phyloP scores from a whole-genome alignment of 2,888 invertebrate genomes.

The Formica aserva region DNA sequence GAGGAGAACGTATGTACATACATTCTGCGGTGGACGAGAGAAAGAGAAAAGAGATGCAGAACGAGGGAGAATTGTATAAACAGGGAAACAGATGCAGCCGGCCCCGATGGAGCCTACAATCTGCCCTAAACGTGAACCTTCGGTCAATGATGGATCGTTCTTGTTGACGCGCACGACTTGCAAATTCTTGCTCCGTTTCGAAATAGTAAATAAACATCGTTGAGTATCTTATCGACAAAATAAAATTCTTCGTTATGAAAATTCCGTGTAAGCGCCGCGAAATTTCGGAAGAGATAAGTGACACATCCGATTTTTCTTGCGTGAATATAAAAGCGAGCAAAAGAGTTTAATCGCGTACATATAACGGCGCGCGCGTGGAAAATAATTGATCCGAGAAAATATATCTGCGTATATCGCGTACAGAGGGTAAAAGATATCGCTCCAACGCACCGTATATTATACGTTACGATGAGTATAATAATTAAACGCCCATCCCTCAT shows the following conservation, averaged over 20 bases:
- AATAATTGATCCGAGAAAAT: constrained; percentile 52
- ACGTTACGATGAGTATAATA: constrained; percentile 57
- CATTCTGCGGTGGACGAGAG: constrained; percentile 11
- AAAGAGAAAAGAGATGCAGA: constrained; percentile 37
- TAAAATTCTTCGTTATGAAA: background rate
- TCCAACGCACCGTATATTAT: constrained; percentile 44
- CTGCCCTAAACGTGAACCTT: constrained; percentile 69
- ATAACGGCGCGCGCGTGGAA: constrained; percentile 45
- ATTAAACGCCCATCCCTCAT: constrained; percentile 56
- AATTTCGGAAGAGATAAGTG: background rate
- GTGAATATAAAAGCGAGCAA: background rate
- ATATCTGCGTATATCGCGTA: constrained; percentile 30
- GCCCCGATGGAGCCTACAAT: constrained; percentile 74
- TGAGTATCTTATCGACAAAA: constrained; percentile 16
- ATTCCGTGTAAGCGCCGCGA: background rate
- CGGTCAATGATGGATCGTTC: constrained; percentile 56
- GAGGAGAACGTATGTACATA: constrained; percentile 31
- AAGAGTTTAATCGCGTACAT: constrained; percentile 18
- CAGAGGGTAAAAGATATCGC: constrained; percentile 49
- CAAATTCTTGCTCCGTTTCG: background rate
- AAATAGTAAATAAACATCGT: constrained; percentile 2
- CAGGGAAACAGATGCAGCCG: constrained; percentile 78
- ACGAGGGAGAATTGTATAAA: constrained; percentile 77
- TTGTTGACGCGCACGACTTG: constrained; percentile 40
- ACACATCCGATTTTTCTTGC: background rate